Percentiles rank a stretch among this genome's conserved stretches.
These are phyloP conservation scores for Caenorhabditis auriculariae DNA, from an alignment of 2,888 invertebrate genomes.

Conservation along the genomic window DNA sequence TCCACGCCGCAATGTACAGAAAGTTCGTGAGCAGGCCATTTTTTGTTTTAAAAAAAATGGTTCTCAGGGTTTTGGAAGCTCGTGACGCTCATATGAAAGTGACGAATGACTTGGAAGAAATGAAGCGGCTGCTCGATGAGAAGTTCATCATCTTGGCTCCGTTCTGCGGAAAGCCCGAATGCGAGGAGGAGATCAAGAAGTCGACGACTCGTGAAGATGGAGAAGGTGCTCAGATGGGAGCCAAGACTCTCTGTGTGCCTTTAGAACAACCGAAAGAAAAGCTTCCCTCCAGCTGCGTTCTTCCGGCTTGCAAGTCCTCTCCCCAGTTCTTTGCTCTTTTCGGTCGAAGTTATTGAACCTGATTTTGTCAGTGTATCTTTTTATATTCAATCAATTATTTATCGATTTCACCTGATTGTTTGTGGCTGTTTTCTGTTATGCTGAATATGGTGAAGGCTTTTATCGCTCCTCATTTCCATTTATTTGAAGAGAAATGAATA, in stretches of 20 bases:
- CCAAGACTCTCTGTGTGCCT: constrained; percentile 96
- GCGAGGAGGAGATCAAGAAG: constrained; percentile 93
- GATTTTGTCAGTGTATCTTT: constrained; percentile 10
- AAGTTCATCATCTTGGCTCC: constrained; percentile 90
- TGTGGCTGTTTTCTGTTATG: not conserved
- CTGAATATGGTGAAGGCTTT: no score
- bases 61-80: constrained; percentile 76
- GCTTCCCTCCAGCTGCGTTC: constrained; percentile 75
- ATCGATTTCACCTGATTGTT: constrained; percentile 1
- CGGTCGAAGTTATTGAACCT: constrained; percentile 85
- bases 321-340: constrained; percentile 87
- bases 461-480: no score
- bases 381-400: constrained; percentile 1
- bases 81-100: constrained; percentile 76
- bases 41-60: not conserved
- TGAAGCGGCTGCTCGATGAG: constrained; percentile 79
- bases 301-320: constrained; percentile 79
- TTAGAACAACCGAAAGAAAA: constrained; percentile 73
- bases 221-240: constrained; percentile 77
- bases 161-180: constrained; percentile 82
- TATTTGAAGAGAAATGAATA: not conserved
- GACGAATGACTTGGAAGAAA: constrained; percentile 80
- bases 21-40: constrained; percentile 70
- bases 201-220: constrained; percentile 69
- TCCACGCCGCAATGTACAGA: constrained; percentile 79